Percentiles rank a stretch among this genome's conserved stretches.
phyloP scores from a whole-genome alignment of 2,888 invertebrate genomes.

The Tetramorium bicarinatum region DNA sequence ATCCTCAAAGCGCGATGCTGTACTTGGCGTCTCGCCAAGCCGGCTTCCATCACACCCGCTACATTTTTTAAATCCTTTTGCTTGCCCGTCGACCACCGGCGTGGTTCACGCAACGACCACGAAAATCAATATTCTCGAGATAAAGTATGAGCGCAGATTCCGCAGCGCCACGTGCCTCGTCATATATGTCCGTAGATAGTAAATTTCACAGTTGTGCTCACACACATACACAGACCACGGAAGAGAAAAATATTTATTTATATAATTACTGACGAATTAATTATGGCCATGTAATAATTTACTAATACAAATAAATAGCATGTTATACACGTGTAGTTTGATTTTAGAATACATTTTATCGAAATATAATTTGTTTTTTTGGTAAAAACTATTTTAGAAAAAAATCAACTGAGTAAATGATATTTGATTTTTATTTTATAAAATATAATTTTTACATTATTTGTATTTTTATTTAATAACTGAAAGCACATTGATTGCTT shows the following conservation, averaged over 20 bases:
- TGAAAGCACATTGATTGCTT: not conserved
- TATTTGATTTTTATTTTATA: not conserved
- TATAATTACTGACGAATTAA: not conserved
- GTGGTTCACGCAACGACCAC: constrained; percentile 51
- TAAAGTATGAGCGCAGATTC: constrained; percentile 54
- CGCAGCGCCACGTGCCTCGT: constrained; percentile 50
- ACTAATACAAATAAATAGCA: not conserved
- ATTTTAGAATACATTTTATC: not conserved
- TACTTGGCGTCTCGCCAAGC: constrained; percentile 42
- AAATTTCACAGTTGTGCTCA: constrained; percentile 48
- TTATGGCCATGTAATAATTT: not conserved
- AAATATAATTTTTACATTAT: not conserved
- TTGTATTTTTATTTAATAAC: not conserved
- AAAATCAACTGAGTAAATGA: not conserved
- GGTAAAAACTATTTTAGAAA: not conserved
- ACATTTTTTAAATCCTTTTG: constrained; percentile 49
- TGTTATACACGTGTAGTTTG: not conserved
- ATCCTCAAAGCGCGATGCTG: constrained; percentile 39
- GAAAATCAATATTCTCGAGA: constrained; percentile 57
- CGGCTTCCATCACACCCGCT: constrained; percentile 27
- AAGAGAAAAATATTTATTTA: not conserved
- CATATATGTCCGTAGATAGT: constrained; percentile 48
- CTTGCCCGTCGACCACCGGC: constrained; percentile 7
- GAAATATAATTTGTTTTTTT: not conserved
- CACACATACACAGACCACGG: not conserved